Conservation (phyloP, 2,113 vertebrate species). For the Octodon degus region DNA sequence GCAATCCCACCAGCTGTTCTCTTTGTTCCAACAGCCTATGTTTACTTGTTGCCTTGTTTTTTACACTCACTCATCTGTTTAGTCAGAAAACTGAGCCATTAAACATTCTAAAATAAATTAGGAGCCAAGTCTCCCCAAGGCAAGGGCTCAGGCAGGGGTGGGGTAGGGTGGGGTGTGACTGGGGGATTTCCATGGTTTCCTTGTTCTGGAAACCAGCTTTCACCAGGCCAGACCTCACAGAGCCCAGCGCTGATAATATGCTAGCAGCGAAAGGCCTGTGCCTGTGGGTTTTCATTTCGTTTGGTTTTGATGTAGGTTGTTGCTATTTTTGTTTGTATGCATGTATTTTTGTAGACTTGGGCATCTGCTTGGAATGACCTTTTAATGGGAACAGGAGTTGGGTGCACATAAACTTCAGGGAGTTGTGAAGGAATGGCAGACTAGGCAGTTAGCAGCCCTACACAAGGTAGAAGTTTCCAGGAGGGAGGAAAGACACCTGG, state of each 20-base stretch:
- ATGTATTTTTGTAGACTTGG: constrained; percentile 82
- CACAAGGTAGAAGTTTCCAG: constrained; percentile 50
- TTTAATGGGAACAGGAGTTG: constrained; percentile 91
- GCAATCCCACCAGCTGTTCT: not conserved
- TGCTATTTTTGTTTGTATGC: not conserved
- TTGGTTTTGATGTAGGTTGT: not conserved
- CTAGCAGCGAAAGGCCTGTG: constrained; percentile 87
- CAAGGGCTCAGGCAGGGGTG: not conserved
- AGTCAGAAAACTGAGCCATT: not conserved
- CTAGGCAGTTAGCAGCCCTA: constrained; percentile 57
- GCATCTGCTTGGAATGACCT: constrained; percentile 89
- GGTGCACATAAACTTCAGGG: constrained; percentile 84
- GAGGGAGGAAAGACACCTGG: not conserved
- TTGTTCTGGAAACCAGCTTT: constrained; percentile 47
- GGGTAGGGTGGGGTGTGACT: fast-evolving
- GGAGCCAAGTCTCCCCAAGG: not conserved
- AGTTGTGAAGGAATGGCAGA: constrained; percentile 86
- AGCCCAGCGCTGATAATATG: constrained; percentile 74
- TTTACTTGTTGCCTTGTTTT: constrained; percentile 42
- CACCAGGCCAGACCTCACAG: constrained; percentile 51
- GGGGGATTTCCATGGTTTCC: constrained; percentile 8
- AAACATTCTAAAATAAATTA: constrained; percentile 28
- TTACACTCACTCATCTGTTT: constrained; percentile 41
- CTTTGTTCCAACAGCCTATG: not conserved
- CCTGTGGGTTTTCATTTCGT: constrained; percentile 67